Evolutionary conservation across 2,797 vertebrate species (phyloP).

Genomic region (Gila robusta): DNA sequence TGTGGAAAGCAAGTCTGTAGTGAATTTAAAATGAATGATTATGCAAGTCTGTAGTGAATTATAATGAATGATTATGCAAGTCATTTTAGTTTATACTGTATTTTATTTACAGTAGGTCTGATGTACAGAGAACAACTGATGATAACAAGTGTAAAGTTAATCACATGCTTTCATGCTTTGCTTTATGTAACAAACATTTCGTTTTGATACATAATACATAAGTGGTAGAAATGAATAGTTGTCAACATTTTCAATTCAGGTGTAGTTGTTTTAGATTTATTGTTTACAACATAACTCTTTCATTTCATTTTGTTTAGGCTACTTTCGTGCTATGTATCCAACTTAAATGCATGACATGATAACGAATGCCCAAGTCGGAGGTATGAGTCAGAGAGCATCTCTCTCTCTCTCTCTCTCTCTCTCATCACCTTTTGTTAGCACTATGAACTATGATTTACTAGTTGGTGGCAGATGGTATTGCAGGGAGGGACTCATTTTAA

Average conservation of each 20-base stretch:
- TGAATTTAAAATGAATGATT: no score
- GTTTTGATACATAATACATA: neutral
- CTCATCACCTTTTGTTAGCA: no score
- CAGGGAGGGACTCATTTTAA: neutral
- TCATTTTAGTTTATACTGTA: neutral
- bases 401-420: no score
- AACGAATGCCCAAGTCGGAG: neutral
- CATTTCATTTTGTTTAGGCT: neutral
- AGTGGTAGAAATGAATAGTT: neutral
- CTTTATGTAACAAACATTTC: neutral
- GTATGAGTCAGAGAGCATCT: neutral
- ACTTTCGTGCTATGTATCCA: neutral
- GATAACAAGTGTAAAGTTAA: neutral
- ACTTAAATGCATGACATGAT: neutral
- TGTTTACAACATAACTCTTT: neutral
- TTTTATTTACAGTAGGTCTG: neutral
- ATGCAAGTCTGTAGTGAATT: no score
- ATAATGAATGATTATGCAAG: no score
- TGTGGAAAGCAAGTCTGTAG: neutral
- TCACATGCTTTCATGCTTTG: neutral
- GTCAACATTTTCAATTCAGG: neutral
- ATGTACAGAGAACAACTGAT: neutral
- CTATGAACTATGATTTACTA: neutral
- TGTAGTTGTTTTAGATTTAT: neutral
- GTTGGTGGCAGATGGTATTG: neutral